Evolutionary conservation across 1,140 invertebrate genomes (phyloP).

Genomic region (Macrotrachela quadricornifera): DNA sequence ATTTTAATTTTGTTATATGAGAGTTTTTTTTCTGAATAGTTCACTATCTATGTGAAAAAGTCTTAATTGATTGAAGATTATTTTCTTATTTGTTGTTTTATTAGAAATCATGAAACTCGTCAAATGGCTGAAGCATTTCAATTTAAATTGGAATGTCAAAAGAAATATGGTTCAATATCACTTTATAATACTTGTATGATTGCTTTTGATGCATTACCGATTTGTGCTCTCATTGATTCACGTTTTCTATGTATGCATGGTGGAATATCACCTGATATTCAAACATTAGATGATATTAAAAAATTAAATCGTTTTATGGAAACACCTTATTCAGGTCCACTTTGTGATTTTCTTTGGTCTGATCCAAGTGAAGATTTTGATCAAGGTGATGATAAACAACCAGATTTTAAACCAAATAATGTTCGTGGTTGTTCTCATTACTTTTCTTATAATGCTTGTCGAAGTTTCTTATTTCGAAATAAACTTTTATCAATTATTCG

Average conservation of each 20-base stretch:
- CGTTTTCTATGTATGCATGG: slow-evolving; percentile 29
- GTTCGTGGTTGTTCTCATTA: slow-evolving; percentile 37
- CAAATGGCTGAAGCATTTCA: too few species aligned
- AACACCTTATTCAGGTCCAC: slow-evolving; percentile 25
- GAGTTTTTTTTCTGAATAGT: slow-evolving; percentile 12
- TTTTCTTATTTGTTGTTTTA: too few species aligned
- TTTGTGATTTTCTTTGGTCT: slow-evolving; percentile 31
- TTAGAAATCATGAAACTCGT: too few species aligned
- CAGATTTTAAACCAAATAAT: too few species aligned
- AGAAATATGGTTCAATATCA: too few species aligned
- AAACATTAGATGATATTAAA: slow-evolving; percentile 19
- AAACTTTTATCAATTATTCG: slow-evolving; percentile 84
- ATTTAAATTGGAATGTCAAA: too few species aligned
- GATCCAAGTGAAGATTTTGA: slow-evolving; percentile 24
- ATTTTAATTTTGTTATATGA: slow-evolving; percentile 21
- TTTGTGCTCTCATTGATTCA: too few species aligned
- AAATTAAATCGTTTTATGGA: slow-evolving; percentile 23
- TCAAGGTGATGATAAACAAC: too few species aligned
- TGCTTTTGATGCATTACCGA: too few species aligned
- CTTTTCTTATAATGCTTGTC: slow-evolving; percentile 37
- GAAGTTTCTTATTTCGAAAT: slow-evolving; percentile 70
- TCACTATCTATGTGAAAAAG: slow-evolving; percentile 11
- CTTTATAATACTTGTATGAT: too few species aligned
- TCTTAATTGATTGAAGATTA: background rate
- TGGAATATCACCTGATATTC: slow-evolving; percentile 25